Evolutionary conservation across 2,888 invertebrate genomes (phyloP).

Genomic region (Oxystoma pomonae): DNA sequence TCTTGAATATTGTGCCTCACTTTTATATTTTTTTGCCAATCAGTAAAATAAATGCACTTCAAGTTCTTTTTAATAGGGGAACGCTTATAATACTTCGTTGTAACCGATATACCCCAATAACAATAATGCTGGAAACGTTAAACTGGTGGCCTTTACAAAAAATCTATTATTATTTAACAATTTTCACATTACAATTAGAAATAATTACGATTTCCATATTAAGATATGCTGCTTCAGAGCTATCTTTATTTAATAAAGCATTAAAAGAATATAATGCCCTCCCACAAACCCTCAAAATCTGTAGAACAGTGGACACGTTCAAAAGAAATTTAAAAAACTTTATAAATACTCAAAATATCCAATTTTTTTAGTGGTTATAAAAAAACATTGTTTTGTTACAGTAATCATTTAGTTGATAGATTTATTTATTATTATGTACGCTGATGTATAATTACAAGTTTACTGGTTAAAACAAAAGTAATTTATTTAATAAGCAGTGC

Average conservation of each 20-base stretch:
- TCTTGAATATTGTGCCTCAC: background rate
- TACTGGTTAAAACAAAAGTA: no score
- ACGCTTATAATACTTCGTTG: background rate
- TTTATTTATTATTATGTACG: no score
- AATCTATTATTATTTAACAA: background rate
- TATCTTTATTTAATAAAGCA: slow-evolving; percentile 33
- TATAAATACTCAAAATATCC: no score
- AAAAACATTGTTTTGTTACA: no score
- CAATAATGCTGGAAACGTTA: background rate
- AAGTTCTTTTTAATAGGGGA: background rate
- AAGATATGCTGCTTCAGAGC: slow-evolving; percentile 32
- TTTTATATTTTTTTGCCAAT: background rate
- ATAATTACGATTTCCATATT: no score
- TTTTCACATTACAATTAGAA: background rate
- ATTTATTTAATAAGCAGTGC: no score
- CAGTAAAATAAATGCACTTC: background rate
- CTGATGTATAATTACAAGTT: no score
- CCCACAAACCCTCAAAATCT: background rate
- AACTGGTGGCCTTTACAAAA: background rate
- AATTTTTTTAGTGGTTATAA: no score
- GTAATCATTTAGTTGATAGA: no score
- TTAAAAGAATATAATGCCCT: background rate
- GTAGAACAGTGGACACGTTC: background rate
- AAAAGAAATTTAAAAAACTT: background rate
- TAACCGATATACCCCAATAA: background rate